Percentiles rank a stretch among this genome's conserved stretches.
phyloP scores from a whole-genome alignment of 2,888 invertebrate species.

The Odontomyia ornata region DNA sequence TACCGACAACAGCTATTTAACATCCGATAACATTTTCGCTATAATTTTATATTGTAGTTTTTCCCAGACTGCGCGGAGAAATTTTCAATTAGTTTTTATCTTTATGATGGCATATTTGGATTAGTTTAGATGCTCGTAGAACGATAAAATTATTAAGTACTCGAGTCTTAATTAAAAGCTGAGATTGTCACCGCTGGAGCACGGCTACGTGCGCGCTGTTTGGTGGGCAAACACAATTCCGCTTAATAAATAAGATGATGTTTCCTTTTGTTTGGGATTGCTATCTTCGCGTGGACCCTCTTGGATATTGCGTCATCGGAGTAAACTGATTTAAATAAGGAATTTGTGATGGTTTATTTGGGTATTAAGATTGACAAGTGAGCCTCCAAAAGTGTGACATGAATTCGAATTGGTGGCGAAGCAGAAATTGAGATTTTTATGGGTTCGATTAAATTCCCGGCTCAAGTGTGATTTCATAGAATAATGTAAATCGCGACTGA shows the following conservation, averaged over 20 bases:
- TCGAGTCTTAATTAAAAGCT: slow-evolving; percentile 9
- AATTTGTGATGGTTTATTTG: slow-evolving; percentile 9
- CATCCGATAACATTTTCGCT: background rate
- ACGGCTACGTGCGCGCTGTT: background rate
- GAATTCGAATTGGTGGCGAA: no score
- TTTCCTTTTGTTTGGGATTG: background rate
- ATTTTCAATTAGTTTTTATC: slow-evolving; percentile 7
- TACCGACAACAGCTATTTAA: background rate
- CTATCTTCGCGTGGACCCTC: background rate
- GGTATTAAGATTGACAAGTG: slow-evolving; percentile 7
- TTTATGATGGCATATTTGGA: slow-evolving; percentile 9
- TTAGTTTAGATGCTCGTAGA: background rate
- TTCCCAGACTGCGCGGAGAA: background rate
- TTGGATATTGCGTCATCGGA: background rate
- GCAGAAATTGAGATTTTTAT: no score
- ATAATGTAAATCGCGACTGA: no score
- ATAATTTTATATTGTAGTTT: no score
- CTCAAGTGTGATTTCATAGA: no score
- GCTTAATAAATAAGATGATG: slow-evolving; percentile 6
- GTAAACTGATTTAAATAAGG: background rate
- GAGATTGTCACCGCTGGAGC: background rate
- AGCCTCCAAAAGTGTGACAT: background rate
- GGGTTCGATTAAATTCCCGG: no score
- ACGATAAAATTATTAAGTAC: slow-evolving; percentile 8
- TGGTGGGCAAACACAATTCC: background rate